A percentile compares a stretch with the other conserved stretches of the same genome.
These are phyloP conservation scores for Gadus macrocephalus DNA, from an alignment of 2,113 vertebrate species.

Conservation along the genomic window DNA sequence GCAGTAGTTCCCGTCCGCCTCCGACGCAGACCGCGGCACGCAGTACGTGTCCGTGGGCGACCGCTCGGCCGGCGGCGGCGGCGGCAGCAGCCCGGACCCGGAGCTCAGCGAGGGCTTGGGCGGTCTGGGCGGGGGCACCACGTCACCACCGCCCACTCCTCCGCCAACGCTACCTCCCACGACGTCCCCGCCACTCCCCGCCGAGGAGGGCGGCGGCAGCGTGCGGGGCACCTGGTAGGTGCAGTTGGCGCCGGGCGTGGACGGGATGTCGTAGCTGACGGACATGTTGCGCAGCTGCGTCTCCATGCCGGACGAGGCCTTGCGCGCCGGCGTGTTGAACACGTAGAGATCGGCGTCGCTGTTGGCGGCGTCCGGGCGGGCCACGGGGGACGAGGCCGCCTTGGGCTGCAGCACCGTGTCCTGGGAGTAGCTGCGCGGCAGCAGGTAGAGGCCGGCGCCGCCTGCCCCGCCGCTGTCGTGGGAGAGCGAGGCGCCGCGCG, in stretches of 20 bases:
- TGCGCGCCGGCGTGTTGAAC: conserved; percentile 79
- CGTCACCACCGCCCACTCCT: conserved; percentile 72
- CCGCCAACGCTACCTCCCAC: conserved; percentile 41
- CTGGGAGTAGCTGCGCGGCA: conserved; percentile 92
- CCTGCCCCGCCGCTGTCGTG: conserved; percentile 69
- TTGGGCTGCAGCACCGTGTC: conserved; percentile 85
- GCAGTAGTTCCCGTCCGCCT: conserved; percentile 87
- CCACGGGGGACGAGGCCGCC: conserved; percentile 71
- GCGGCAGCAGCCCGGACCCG: conserved; percentile 58
- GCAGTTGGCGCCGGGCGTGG: conserved; percentile 85
- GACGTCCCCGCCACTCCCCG: neutral
- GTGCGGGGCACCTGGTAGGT: conserved; percentile 91
- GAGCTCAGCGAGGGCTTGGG: conserved; percentile 83
- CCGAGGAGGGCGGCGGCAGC: conserved; percentile 62
- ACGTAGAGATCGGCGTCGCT: conserved; percentile 81
- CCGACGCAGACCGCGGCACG: conserved; percentile 79
- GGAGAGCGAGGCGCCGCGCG: conserved; percentile 73
- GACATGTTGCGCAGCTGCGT: conserved; percentile 84
- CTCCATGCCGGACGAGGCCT: conserved; percentile 73
- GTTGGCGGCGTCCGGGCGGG: conserved; percentile 72
- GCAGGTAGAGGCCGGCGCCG: conserved; percentile 76
- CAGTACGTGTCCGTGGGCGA: conserved; percentile 85
- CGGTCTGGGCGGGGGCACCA: conserved; percentile 88
- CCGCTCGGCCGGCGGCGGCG: conserved; percentile 74
- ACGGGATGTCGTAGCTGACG: conserved; percentile 92